Evolutionary conservation across 1,140 invertebrate species (phyloP), one percentile per base, ranked within the genome.

Genomic region (Cydia amplana): DNA sequence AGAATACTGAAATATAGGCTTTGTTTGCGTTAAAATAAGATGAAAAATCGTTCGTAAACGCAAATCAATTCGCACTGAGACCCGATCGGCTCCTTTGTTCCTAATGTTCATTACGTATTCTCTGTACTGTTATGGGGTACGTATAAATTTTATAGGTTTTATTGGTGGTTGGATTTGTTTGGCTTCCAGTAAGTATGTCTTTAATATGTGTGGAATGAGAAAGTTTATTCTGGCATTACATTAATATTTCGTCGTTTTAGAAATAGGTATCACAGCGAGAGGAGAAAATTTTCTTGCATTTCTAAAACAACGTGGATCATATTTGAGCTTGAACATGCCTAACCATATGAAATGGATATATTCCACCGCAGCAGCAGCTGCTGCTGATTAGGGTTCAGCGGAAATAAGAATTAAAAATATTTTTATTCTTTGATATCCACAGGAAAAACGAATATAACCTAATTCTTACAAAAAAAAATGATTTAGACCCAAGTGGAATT

Each of bases 51-150:
- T 18, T 74, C 72, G 51, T 12, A 32, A 4, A 43, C 64, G 73
- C 65, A 78, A 76, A 83, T 84, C 81, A 84, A 85, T 87, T 88
- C 85, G 77, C 84, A 87, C 85, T 86, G 86, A 85, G 32, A 73
- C 49, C 49, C 82, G 86, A 89, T 90, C 86, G 85, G 84, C 83
- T 85, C 83, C 84, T 90, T 90, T 88, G 88, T 86, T 90, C 86
- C 83, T 90, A 88, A 90, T 90, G 87, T 87, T 88, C 88, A 88
- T 90, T 88, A 88, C 80, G 86, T 88, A 88, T 88, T 90, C 88
- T 83, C 85, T 90, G 80, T 84, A 82, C 83, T 87, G 87, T 87
- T 89, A 89, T 87, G 79, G 83, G 80, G 82, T 83, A 85, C 82
- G 86, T 86, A 88, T 87, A 87, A 84, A 87, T 90, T 88, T 87